phyloP scores from a whole-genome alignment of 2,113 vertebrate genomes.

The Litocranius walleri region DNA sequence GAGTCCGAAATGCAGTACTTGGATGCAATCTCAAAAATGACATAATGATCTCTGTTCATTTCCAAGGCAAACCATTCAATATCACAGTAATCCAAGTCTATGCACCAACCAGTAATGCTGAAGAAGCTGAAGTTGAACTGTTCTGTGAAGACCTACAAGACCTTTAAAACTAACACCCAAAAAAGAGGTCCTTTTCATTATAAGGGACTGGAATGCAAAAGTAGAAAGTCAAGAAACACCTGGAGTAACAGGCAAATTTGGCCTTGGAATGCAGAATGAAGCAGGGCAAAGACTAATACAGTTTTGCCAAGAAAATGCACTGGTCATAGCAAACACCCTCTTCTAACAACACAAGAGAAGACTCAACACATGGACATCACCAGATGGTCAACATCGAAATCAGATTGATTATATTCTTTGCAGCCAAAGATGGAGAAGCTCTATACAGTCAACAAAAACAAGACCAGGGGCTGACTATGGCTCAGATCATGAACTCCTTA shows the following conservation, averaged over 20 bases:
- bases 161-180: neutral
- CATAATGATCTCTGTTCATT: too few species aligned
- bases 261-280: neutral
- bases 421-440: neutral
- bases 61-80: too few species aligned
- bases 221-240: accelerated
- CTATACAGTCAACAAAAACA: neutral
- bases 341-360: neutral
- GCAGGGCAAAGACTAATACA: neutral
- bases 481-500: too few species aligned
- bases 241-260: neutral
- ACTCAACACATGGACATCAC: neutral
- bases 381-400: neutral
- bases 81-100: too few species aligned
- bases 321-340: neutral
- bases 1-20: too few species aligned
- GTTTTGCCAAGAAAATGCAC: neutral
- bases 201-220: neutral
- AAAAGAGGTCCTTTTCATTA: neutral
- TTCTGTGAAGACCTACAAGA: neutral
- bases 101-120: too few species aligned
- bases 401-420: neutral
- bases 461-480: neutral
- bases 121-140: too few species aligned
- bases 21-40: too few species aligned